phyloP scores from a whole-genome alignment of 2,888 invertebrate genomes.

The Steinernema carpocapsae region DNA sequence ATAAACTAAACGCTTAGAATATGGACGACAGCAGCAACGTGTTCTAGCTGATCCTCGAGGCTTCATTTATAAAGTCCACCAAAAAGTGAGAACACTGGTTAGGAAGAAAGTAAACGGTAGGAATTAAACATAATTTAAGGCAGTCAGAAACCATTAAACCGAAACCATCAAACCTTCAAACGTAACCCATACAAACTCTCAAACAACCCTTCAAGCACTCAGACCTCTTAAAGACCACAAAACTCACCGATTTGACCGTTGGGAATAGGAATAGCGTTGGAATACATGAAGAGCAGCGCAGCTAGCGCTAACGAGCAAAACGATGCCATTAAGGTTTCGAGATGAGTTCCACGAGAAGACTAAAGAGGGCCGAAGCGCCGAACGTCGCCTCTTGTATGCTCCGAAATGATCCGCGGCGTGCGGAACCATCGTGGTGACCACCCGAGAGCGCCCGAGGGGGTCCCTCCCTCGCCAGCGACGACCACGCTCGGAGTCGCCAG shows the following conservation, averaged over 20 bases:
- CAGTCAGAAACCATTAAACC: too few species aligned
- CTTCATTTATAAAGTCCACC: too few species aligned
- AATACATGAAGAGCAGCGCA: background rate
- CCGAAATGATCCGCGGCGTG: slow-evolving; percentile 31
- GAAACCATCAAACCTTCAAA: too few species aligned
- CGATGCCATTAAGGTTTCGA: background rate
- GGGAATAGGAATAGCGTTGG: slow-evolving; percentile 54
- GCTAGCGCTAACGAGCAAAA: slow-evolving; percentile 12
- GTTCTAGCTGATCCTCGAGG: too few species aligned
- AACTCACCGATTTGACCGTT: slow-evolving; percentile 58
- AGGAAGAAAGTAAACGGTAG: too few species aligned
- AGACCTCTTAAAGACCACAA: too few species aligned
- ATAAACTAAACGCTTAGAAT: too few species aligned
- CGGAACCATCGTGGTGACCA: slow-evolving; percentile 27
- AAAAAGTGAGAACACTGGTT: too few species aligned
- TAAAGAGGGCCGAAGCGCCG: slow-evolving; percentile 35
- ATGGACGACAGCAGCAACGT: too few species aligned
- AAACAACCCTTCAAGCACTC: too few species aligned
- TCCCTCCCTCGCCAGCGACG: slow-evolving; percentile 21
- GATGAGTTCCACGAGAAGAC: slow-evolving; percentile 5
- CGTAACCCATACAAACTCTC: too few species aligned
- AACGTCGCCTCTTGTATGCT: slow-evolving; percentile 30
- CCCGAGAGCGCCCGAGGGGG: slow-evolving; percentile 33
- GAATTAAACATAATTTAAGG: too few species aligned
- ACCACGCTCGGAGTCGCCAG: background rate